Base-by-base conservation (phyloP, 2,888 invertebrate genomes). In the Zaprionus obscuricornis region DNA sequence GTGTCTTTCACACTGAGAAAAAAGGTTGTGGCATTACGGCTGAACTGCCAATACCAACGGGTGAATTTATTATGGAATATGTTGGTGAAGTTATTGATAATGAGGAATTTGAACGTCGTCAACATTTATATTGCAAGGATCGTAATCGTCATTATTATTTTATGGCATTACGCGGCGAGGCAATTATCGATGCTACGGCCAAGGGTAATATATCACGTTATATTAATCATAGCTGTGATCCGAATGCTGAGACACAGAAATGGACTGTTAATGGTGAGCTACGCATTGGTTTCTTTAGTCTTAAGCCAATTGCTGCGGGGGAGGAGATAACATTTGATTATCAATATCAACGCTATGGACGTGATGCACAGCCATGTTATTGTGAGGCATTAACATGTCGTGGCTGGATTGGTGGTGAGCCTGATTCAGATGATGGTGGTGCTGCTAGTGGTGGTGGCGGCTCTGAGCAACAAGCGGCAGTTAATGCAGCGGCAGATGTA, bases 271-370 rank as follows among this genome's bases (percentile, higher is more conserved):
- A 96, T 85, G 97, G 97, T 0, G 97, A 97, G 89, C 91, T 98
- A 34, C 92, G 99, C 70, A 97, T 99, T 79, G 99, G 99, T 0
- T 99, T 99, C 91, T 99, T 99, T 90, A 96, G 98, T 73, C 95
- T 94, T 63, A 92, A 95, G 68, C 93, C 94, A 20, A 96, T 99
- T 56, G 90, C 92, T 42, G 93, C 94, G 0, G 97, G 97, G 0
- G 98, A 99, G 89, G 99, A 99, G 91, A 95, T 99, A 45, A 99
- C 98, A 0, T 99, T 99, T 90, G 98, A 99, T 90, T 99, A 99
- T 90, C 96, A 98, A 90, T 98, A 98, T 90, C 97, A 99, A 90
- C 92, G 97, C 86, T 98, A 98, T 91, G 98, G 98, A 3, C 96
- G 97, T 91, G 96, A 97, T 88, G 98, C 98, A 0, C 99, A 99